phyloP scores from a whole-genome alignment of 2,797 vertebrate species.

The Pteropus rufus region DNA sequence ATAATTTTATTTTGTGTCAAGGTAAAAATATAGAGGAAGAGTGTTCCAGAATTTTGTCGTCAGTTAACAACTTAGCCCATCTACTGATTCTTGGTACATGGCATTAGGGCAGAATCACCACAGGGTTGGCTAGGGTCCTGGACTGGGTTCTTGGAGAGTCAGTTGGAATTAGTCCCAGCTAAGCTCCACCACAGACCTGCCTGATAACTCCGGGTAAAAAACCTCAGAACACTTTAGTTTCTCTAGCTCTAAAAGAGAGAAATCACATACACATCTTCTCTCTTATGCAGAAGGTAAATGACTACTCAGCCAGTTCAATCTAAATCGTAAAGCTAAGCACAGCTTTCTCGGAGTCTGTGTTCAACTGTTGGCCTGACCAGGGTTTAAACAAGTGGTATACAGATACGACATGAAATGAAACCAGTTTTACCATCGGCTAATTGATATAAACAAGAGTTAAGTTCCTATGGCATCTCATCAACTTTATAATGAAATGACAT shows the following conservation, averaged over 20 bases:
- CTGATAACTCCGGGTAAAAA: neutral
- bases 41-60: conserved; percentile 11
- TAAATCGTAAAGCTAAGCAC: neutral
- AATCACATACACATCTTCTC: neutral
- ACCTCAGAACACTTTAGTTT: neutral
- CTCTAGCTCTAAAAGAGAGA: neutral
- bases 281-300: neutral
- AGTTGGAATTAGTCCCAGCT: neutral
- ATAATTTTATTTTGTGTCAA: conserved; percentile 59
- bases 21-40: conserved; percentile 23
- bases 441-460: neutral
- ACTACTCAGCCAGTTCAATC: neutral
- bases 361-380: neutral
- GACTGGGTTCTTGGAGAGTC: neutral
- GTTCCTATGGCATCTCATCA: neutral
- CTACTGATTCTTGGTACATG: neutral
- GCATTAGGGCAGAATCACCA: neutral
- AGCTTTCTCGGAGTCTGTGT: neutral
- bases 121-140: neutral
- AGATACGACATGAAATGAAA: neutral
- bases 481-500: neutral
- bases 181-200: neutral
- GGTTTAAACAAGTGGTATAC: neutral
- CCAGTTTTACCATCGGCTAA: neutral
- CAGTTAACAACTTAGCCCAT: neutral